Evolutionary conservation across 2,113 vertebrate species (phyloP).

Genomic region (Bujurquina vittata): DNA sequence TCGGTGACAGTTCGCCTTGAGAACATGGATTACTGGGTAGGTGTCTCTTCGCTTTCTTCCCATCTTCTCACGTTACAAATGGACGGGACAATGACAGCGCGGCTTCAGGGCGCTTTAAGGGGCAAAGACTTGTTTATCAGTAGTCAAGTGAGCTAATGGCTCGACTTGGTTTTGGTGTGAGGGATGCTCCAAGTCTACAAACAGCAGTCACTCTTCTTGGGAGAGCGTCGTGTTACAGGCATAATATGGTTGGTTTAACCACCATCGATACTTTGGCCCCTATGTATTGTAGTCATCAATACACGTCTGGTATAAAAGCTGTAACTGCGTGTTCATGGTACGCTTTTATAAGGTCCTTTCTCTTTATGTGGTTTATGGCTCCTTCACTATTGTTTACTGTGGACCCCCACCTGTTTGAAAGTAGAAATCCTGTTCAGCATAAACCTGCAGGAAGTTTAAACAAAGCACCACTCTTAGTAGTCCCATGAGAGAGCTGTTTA

Average conservation of each 20-base stretch:
- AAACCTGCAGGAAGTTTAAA: constrained; percentile 61
- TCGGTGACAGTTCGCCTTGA: constrained; percentile 29
- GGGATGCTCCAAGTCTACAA: constrained; percentile 36
- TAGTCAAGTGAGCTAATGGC: constrained; percentile 13
- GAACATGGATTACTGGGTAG: constrained; percentile 81
- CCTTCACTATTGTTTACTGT: constrained; percentile 30
- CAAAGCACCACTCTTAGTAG: constrained; percentile 30
- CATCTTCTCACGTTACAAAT: not conserved
- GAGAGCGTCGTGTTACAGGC: not conserved
- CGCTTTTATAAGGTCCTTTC: not conserved
- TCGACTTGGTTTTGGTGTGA: constrained; percentile 6
- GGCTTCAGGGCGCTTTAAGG: not conserved
- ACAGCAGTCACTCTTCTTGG: not conserved
- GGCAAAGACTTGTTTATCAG: constrained; percentile 56
- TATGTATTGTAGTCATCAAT: not conserved
- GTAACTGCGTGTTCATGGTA: not conserved
- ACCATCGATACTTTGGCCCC: not conserved
- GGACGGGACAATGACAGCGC: not conserved
- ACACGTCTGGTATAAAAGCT: not conserved
- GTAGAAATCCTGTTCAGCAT: constrained; percentile 50
- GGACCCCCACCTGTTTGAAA: constrained; percentile 15
- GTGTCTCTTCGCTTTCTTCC: constrained; percentile 30
- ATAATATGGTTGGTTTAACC: not conserved
- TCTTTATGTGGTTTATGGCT: not conserved
- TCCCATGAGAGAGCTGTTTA: constrained; percentile 11